These are phyloP conservation scores for Tiphia femorata DNA, from an alignment of 2,888 invertebrate species.

Conservation along the genomic window DNA sequence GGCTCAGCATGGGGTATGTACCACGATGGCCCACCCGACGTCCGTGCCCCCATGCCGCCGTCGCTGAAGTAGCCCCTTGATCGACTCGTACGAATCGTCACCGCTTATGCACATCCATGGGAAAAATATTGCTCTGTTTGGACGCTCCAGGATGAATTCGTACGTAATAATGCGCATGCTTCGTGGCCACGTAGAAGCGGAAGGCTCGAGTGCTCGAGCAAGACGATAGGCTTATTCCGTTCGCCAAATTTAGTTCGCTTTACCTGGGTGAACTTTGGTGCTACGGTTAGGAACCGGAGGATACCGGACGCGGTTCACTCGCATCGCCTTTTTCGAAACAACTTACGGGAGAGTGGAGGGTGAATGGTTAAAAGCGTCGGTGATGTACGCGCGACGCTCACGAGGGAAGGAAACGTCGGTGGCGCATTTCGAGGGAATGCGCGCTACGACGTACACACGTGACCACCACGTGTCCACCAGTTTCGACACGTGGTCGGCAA, in stretches of 20 bases:
- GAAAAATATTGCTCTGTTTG: constrained; percentile 66
- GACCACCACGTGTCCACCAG: constrained; percentile 62
- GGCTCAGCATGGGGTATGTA: constrained; percentile 59
- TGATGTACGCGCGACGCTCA: too few relatives aligned
- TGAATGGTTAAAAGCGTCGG: too few relatives aligned
- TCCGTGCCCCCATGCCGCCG: constrained; percentile 61
- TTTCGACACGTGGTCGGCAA: constrained; percentile 56
- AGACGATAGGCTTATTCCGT: too few relatives aligned
- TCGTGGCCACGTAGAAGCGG: too few relatives aligned
- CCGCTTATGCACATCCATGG: constrained; percentile 65
- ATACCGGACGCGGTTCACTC: too few relatives aligned
- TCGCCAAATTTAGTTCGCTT: too few relatives aligned
- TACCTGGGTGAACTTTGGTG: too few relatives aligned
- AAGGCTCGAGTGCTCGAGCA: too few relatives aligned
- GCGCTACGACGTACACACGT: constrained; percentile 56
- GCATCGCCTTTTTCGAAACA: too few relatives aligned
- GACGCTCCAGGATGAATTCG: constrained; percentile 42
- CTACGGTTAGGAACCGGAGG: too few relatives aligned
- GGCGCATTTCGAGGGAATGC: constrained; percentile 49
- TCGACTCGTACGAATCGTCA: constrained; percentile 48
- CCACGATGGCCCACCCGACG: constrained; percentile 52
- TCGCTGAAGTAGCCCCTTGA: constrained; percentile 59
- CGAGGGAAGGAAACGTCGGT: too few relatives aligned
- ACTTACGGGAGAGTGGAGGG: too few relatives aligned
- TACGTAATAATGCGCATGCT: constrained; percentile 3